Base-by-base conservation (phyloP, 2,888 invertebrate species). In the Drosophila antonietae region DNA sequence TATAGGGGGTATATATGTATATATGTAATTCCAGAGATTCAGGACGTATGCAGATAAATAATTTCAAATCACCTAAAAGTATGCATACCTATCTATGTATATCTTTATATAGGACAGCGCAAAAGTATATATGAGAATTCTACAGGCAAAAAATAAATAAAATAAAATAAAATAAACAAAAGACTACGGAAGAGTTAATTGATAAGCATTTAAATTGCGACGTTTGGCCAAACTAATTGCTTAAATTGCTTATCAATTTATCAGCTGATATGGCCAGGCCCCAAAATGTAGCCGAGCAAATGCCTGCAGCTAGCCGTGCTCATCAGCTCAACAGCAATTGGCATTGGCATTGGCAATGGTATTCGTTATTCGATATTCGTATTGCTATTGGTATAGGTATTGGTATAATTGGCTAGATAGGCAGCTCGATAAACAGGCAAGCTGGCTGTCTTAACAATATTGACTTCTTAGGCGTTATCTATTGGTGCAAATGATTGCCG, bases 201-300 rank as follows among this genome's bases (percentile, higher is more conserved):
- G 69, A 78, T 75, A 77, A 58, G 57, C 46, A 12, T 15, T 23
- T 31, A 20, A 51, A 67, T 70, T 57, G 56, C 66, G 60, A 35
- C 56, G 41, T 28, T 28, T 51, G 18, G 43, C 23, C 44, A 43
- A 57, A 60, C 47, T 51, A 61, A 55, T 49, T 55, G 75, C 33
- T n/a, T n/a, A 49, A 33, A 18, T 33, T 15, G 47, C 52, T 51
- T 59, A 68, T 63, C 68, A 75, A 51, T 55, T 53, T 37, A 64
- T 71, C 39, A 64, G 28, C 67, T 67, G 76, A 77, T 79, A 79
- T 43, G 37, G 33, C 23, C 39, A 7, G 56, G 8, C 31, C 33
- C 12, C 20, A 15, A 51, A 20, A 12, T 18, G 35, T 14, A 44
- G 41, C 49, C 41, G 28, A n/a, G 20, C 59, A 49, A 60, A 73